Conservation (phyloP, 2,797 vertebrate genomes). For the Alcedo quadribrachys region DNA sequence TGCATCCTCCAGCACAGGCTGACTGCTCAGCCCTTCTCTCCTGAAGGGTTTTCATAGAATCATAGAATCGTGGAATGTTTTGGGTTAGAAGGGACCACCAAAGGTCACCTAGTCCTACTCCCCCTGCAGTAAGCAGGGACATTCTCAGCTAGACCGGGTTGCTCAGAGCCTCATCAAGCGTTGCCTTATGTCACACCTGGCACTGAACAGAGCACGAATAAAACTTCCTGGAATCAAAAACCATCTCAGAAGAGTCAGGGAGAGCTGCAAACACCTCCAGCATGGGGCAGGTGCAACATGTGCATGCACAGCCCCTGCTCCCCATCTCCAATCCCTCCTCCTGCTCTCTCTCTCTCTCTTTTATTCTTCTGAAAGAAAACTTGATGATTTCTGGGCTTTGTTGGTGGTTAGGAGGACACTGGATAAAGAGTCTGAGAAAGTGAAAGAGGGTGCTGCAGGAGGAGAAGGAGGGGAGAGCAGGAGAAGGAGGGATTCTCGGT, state of each 20-base stretch:
- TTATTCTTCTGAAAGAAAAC: slow-evolving; percentile 61
- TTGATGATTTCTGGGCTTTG: slow-evolving; percentile 70
- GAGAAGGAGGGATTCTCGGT: slow-evolving; percentile 80
- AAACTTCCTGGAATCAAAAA: neutral
- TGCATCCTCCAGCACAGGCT: rapidly evolving
- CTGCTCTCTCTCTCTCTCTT: neutral
- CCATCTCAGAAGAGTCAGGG: neutral
- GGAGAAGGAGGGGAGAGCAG: slow-evolving; percentile 65
- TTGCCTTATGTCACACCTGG: neutral
- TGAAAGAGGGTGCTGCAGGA: slow-evolving; percentile 60
- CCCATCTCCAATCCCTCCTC: neutral
- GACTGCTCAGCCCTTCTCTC: neutral
- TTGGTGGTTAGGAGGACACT: slow-evolving; percentile 65
- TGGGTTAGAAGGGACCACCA: too few relatives aligned
- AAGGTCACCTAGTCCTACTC: too few relatives aligned
- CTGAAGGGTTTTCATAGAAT: neutral
- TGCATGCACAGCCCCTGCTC: neutral
- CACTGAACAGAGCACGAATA: neutral
- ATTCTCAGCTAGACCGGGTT: too few relatives aligned
- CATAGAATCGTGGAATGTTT: too few relatives aligned
- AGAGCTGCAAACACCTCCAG: neutral
- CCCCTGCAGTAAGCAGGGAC: too few relatives aligned
- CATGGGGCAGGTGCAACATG: neutral
- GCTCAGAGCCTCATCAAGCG: neutral
- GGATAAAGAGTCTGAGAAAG: slow-evolving; percentile 76